Conservation (phyloP, 2,888 invertebrate genomes). For the Chirona hameri region DNA sequence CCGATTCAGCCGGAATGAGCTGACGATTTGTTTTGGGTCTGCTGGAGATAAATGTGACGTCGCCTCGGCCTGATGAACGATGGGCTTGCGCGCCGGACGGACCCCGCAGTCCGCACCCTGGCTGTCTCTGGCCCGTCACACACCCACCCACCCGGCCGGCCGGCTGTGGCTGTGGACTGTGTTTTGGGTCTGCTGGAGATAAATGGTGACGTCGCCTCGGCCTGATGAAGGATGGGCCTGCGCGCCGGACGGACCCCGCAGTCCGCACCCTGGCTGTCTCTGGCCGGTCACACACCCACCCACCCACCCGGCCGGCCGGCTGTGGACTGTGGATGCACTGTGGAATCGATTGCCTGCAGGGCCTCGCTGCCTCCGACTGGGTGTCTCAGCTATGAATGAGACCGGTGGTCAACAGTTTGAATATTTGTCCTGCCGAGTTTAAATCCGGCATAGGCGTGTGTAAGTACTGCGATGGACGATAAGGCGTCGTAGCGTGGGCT, state of each 20-base stretch:
- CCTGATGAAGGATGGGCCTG: not conserved
- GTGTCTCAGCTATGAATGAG: too few species aligned
- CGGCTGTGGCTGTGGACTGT: not conserved
- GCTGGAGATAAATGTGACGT: not conserved
- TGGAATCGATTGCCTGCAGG: too few species aligned
- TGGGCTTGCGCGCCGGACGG: not conserved
- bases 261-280: not conserved
- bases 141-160: not conserved
- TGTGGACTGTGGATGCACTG: not conserved
- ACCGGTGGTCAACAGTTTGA: too few species aligned
- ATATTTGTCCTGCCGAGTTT: too few species aligned
- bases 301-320: not conserved
- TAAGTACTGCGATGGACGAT: too few species aligned
- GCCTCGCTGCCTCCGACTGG: too few species aligned
- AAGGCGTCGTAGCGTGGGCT: too few species aligned
- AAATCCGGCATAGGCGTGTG: too few species aligned
- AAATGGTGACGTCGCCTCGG: not conserved
- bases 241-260: not conserved
- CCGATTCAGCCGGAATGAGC: not conserved
- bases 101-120: not conserved
- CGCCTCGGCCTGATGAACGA: not conserved
- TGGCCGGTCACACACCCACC: not conserved
- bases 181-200: too few species aligned
- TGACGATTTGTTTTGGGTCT: conserved; percentile 14
- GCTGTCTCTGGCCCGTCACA: not conserved